Percentiles rank a stretch among this genome's conserved stretches.
Conservation (phyloP, 2,797 vertebrate genomes). For the Macroramphosus scolopax region DNA sequence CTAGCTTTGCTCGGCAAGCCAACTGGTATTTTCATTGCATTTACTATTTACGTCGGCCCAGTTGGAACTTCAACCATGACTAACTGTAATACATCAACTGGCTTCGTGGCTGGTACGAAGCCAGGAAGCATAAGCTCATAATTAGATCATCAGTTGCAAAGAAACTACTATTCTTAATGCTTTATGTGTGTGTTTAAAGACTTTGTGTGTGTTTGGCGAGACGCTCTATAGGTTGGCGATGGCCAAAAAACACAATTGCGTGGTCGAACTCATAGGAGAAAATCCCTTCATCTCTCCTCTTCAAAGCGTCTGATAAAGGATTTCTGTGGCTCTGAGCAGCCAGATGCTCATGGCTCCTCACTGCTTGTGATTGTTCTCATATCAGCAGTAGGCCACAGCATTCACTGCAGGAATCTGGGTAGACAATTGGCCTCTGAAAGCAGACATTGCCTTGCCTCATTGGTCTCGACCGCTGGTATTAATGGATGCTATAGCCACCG, state of each 20-base stretch:
- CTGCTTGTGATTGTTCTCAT: constrained; percentile 76
- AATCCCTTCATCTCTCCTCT: constrained; percentile 57
- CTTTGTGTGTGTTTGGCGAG: constrained; percentile 9
- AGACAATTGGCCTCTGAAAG: constrained; percentile 78
- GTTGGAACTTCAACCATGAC: constrained; percentile 32
- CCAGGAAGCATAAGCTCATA: constrained; percentile 38
- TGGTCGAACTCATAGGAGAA: constrained; percentile 48
- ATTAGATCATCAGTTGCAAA: constrained; percentile 64
- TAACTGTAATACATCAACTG: constrained; percentile 58
- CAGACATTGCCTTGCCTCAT: constrained; percentile 75
- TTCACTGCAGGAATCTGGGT: constrained; percentile 75
- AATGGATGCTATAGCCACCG: constrained; percentile 80
- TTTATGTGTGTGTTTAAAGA: constrained; percentile 21
- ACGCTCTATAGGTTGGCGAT: constrained; percentile 48
- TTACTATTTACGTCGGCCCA: constrained; percentile 51
- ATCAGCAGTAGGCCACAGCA: constrained; percentile 77
- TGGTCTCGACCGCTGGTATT: constrained; percentile 76
- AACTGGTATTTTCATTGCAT: constrained; percentile 36
- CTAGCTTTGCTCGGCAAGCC: constrained; percentile 16
- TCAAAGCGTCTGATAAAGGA: constrained; percentile 69
- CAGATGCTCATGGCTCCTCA: constrained; percentile 77
- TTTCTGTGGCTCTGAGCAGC: constrained; percentile 63
- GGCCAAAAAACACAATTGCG: constrained; percentile 44
- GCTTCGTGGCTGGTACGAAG: constrained; percentile 36
- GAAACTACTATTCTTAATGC: constrained; percentile 50